Evolutionary conservation across 2,113 vertebrate genomes (phyloP).

Genomic region (Bagarius yarrelli): DNA sequence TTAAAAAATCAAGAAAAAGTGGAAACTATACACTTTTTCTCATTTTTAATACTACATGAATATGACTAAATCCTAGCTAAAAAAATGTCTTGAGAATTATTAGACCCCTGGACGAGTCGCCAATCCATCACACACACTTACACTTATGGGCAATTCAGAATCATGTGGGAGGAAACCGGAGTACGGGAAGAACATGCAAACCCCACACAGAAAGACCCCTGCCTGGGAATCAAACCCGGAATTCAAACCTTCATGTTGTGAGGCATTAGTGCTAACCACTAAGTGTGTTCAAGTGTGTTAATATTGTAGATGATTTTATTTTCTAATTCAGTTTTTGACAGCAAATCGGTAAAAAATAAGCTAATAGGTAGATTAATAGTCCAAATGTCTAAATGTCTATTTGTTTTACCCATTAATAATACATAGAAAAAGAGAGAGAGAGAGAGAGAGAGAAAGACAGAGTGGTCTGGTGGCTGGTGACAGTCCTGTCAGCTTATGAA

Average conservation of each 20-base stretch:
- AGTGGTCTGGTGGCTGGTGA: conserved; percentile 58
- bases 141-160: too few species aligned
- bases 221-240: too few species aligned
- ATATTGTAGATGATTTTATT: not conserved
- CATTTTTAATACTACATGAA: not conserved
- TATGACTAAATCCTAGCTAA: not conserved
- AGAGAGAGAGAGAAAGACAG: conserved; percentile 9
- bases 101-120: too few species aligned
- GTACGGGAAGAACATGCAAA: too few species aligned
- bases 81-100: not conserved
- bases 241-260: too few species aligned
- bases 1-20: too few species aligned
- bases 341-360: conserved; percentile 21
- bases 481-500: conserved; percentile 73
- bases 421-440: not conserved
- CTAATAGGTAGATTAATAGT: not conserved
- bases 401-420: conserved; percentile 11
- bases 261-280: too few species aligned
- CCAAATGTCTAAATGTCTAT: not conserved
- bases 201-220: too few species aligned
- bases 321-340: not conserved
- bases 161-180: too few species aligned
- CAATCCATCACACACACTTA: too few species aligned
- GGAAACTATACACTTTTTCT: not conserved
- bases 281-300: not conserved